Evolutionary conservation across 2,888 invertebrate species (phyloP).

Genomic region (Cheilosia variabilis): DNA sequence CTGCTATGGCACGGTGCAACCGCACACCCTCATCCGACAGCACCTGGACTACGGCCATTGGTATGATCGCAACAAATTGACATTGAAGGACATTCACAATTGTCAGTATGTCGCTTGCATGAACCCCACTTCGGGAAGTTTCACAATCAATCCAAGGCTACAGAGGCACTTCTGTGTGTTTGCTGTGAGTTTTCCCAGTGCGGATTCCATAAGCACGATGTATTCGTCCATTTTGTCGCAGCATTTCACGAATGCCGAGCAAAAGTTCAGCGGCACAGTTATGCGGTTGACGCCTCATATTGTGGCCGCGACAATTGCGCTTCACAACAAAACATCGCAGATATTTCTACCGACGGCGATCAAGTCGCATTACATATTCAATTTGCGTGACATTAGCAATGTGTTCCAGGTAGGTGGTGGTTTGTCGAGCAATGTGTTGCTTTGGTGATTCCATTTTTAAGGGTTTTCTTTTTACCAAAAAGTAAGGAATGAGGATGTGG

Average conservation of each 20-base stretch:
- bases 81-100: constrained; percentile 97
- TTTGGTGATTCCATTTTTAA: constrained; percentile 20
- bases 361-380: constrained; percentile 98
- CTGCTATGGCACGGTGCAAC: constrained; percentile 96
- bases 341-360: constrained; percentile 97
- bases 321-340: constrained; percentile 94
- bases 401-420: constrained; percentile 91
- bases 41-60: constrained; percentile 98
- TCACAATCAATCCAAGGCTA: constrained; percentile 96
- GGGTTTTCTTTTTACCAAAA: no score
- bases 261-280: constrained; percentile 90
- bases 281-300: constrained; percentile 89
- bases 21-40: constrained; percentile 97
- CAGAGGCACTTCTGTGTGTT: constrained; percentile 96
- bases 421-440: constrained; percentile 11
- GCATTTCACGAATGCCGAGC: constrained; percentile 92
- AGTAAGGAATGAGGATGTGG: no score
- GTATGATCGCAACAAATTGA: constrained; percentile 94
- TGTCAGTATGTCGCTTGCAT: constrained; percentile 98
- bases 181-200: constrained; percentile 91
- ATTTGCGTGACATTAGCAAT: constrained; percentile 96
- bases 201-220: constrained; percentile 93
- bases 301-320: constrained; percentile 91
- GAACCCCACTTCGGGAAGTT: constrained; percentile 99
- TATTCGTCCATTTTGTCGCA: constrained; percentile 95